Evolutionary conservation across 1,140 invertebrate species (phyloP).

Genomic region (Bombus impatiens): DNA sequence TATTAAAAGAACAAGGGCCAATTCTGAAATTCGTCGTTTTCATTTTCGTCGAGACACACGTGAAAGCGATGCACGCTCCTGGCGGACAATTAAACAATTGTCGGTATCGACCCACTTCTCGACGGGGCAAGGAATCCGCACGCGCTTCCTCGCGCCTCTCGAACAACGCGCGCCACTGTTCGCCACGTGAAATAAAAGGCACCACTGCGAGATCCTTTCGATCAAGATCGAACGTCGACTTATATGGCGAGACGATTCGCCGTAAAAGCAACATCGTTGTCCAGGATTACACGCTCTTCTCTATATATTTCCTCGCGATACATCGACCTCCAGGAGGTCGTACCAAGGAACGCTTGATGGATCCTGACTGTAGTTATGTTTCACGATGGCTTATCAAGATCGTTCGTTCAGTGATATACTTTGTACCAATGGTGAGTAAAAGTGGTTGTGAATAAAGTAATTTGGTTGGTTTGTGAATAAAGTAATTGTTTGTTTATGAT

Average conservation of each 20-base stretch:
- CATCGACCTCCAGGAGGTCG: conserved; percentile 18
- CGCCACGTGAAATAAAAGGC: neutral
- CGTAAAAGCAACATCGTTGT: conserved; percentile 16
- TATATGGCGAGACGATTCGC: conserved; percentile 33
- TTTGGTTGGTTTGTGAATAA: neutral
- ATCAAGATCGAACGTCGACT: conserved; percentile 43
- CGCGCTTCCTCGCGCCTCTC: conserved; percentile 44
- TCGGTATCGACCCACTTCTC: conserved; percentile 69
- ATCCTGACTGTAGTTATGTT: conserved; percentile 5
- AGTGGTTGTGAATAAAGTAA: neutral
- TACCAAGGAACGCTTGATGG: neutral
- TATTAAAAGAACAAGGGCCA: neutral
- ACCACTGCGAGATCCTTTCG: conserved; percentile 28
- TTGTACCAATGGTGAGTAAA: neutral
- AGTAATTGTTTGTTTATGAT: no score
- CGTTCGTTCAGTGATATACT: neutral
- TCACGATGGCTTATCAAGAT: conserved; percentile 9
- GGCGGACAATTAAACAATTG: conserved; percentile 76
- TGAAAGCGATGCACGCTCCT: conserved; percentile 51
- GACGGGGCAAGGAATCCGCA: conserved; percentile 38
- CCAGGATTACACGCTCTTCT: neutral
- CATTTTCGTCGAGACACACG: conserved; percentile 32
- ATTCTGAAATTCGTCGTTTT: conserved; percentile 13
- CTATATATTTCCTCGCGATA: neutral
- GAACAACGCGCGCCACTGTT: conserved; percentile 56